Evolutionary conservation across 2,888 invertebrate species (phyloP), one percentile per base, ranked within the genome.

Genomic region (Thereva unica): DNA sequence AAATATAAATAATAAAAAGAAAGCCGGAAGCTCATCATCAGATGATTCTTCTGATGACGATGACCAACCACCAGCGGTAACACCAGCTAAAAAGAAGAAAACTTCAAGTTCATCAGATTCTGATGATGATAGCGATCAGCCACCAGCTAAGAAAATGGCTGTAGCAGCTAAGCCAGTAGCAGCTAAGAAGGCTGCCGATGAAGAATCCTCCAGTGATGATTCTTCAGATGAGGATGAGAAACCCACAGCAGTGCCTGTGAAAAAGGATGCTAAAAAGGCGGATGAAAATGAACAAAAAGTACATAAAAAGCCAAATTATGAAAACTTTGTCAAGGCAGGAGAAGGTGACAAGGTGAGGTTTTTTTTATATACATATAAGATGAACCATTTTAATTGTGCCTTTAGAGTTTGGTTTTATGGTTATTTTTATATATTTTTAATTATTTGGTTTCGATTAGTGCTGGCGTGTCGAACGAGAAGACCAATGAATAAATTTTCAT

Each of bases 261-360:
- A 23, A 23, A 23, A 23, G 23, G 23, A 23, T 23, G 23, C 23
- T 23, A 23, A 23, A 23, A 23, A 23, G 23, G 68, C 23, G 23
- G 23, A 23, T 23, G 23, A 23, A 23, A 23, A 23, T 23, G 23
- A 23, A 23, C 23, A 23, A 23, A 23, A 23, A 23, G 2, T 23
- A 23, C 5, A 1, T 5, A 61, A 61, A 10, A 61, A 61, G 5
- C 10, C 8, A 10, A 59, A 59, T 38, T 90, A 90, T 76, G 84
- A 74, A 70, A 91, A 91, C 75, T 91, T 91, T 76, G 88, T 89
- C 0, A 90, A 89, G 81, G 85, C 85, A 7, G 82, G 80, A 67
- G 79, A 82, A 75, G 34, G 41, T n/a, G 50, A 64, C 56, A 45
- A 67, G 67, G 52, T 53, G 7, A 50, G 64, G 56, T 40, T 67